phyloP scores from a whole-genome alignment of 2,888 invertebrate genomes.

The Deroplatys truncata region DNA sequence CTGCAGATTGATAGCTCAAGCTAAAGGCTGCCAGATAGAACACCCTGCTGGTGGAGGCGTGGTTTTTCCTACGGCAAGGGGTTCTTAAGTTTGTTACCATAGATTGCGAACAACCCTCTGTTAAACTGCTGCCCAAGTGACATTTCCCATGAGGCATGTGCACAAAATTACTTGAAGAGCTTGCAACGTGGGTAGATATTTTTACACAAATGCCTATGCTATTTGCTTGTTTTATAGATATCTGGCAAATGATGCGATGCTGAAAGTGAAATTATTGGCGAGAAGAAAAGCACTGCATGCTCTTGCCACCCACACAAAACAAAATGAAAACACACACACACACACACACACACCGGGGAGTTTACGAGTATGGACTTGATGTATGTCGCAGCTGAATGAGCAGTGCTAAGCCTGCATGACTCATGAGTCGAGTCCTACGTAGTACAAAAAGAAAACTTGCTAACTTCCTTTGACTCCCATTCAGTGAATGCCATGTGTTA shows the following conservation, averaged over 20 bases:
- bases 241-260: neutral
- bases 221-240: neutral
- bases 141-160: no score
- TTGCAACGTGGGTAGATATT: no score
- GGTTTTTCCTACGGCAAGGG: no score
- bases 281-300: neutral
- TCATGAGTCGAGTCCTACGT: neutral
- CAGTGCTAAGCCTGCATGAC: neutral
- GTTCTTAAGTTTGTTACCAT: no score
- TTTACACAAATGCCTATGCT: neutral
- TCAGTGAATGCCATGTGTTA: neutral
- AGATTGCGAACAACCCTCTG: no score
- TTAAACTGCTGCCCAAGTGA: no score
- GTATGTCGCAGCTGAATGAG: neutral
- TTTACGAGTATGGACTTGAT: neutral
- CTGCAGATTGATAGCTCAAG: no score
- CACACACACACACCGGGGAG: no score
- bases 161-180: no score
- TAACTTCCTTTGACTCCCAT: neutral
- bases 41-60: no score
- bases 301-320: neutral
- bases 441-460: neutral
- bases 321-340: neutral
- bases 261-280: neutral
- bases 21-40: no score